Conservation (phyloP, 2,113 vertebrate species). For the Eublepharis macularius region DNA sequence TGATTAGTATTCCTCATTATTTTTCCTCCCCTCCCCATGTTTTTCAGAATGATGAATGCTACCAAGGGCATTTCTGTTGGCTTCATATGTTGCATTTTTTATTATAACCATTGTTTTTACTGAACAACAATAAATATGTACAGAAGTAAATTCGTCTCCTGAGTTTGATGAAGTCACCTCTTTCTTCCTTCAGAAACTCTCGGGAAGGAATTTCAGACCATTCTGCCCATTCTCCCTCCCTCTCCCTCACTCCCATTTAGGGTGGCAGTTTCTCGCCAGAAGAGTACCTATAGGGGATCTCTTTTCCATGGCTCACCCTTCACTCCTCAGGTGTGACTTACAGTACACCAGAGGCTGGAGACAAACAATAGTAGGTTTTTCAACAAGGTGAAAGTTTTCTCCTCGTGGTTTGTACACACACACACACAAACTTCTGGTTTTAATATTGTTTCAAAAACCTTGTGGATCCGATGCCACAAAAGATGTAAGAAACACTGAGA, state of each 20-base stretch:
- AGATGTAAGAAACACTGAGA: too few species aligned
- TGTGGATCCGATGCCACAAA: not conserved
- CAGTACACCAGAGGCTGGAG: not conserved
- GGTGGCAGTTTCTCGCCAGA: not conserved
- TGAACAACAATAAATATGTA: not conserved
- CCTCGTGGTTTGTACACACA: too few species aligned
- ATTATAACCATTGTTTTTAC: not conserved
- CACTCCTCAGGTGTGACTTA: not conserved
- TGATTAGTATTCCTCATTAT: not conserved
- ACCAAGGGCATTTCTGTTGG: not conserved
- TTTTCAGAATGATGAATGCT: not conserved
- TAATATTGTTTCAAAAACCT: not conserved
- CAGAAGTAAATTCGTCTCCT: not conserved
- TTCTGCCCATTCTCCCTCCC: too few species aligned
- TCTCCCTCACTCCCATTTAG: not conserved
- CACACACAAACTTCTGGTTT: not conserved
- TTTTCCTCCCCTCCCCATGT: too few species aligned
- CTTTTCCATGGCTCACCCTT: not conserved
- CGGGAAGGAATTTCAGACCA: not conserved
- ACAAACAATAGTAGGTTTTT: too few species aligned
- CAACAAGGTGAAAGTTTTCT: too few species aligned
- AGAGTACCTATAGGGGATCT: not conserved
- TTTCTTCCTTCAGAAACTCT: not conserved
- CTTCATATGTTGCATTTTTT: not conserved
- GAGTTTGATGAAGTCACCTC: not conserved